Evolutionary conservation across 2,888 invertebrate species (phyloP).

Genomic region (Oscheius onirici): DNA sequence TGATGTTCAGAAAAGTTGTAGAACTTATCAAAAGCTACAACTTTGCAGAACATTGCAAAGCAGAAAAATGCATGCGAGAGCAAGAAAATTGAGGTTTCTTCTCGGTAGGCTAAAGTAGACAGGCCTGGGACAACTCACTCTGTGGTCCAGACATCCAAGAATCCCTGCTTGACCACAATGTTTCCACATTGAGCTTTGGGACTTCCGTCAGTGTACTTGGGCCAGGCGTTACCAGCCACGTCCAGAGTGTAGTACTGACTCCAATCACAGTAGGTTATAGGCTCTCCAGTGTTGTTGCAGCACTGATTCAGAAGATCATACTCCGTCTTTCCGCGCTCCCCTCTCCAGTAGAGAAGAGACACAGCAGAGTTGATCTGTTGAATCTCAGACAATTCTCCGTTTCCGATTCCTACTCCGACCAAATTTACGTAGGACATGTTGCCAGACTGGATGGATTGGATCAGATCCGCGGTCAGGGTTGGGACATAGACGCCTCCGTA

Average conservation of each 20-base stretch:
- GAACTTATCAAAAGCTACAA: no score
- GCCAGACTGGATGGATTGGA: slow-evolving; percentile 39
- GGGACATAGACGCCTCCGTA: slow-evolving; percentile 74
- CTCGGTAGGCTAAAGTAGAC: not conserved
- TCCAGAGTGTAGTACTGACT: slow-evolving; percentile 58
- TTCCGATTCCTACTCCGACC: slow-evolving; percentile 68
- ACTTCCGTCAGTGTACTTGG: slow-evolving; percentile 45
- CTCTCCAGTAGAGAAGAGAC: slow-evolving; percentile 58
- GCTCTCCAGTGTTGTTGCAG: slow-evolving; percentile 38
- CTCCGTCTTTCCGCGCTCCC: slow-evolving; percentile 58
- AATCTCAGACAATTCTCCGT: slow-evolving; percentile 62
- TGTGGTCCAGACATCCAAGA: slow-evolving; percentile 52
- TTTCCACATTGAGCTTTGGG: slow-evolving; percentile 50
- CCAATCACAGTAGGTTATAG: slow-evolving; percentile 55
- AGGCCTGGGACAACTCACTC: no score
- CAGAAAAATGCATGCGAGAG: no score
- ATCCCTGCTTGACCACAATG: slow-evolving; percentile 49
- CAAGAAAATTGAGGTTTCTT: no score
- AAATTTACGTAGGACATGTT: slow-evolving; percentile 52
- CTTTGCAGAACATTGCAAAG: no score
- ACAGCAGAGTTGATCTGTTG: slow-evolving; percentile 64
- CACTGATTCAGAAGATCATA: slow-evolving; percentile 53
- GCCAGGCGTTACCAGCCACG: slow-evolving; percentile 57
- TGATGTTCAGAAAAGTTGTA: no score
- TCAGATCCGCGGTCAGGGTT: slow-evolving; percentile 59